A percentile compares a stretch with the other conserved stretches of the same genome.
phyloP scores from a whole-genome alignment of 2,113 vertebrate species.

The Hipposideros armiger region DNA sequence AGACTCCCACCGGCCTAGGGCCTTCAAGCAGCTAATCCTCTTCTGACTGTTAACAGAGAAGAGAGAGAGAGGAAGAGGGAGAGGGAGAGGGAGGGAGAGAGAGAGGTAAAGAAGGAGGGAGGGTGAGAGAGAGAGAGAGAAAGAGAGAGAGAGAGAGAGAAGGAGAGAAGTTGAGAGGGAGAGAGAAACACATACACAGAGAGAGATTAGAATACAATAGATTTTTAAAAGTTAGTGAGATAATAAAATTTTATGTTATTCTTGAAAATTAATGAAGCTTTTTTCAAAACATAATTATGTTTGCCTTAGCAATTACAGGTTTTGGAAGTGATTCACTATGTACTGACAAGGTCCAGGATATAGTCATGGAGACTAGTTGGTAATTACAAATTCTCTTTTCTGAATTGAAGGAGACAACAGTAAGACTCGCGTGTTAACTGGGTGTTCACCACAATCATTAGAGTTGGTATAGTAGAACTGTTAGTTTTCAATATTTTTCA shows the following conservation, averaged over 20 bases:
- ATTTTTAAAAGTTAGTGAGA: not conserved
- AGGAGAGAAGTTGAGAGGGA: no score
- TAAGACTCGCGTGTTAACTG: fast-evolving
- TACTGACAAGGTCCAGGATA: not conserved
- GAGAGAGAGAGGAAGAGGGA: no score
- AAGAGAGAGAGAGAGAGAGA: no score
- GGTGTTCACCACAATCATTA: not conserved
- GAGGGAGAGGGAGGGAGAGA: not conserved
- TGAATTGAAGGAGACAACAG: not conserved
- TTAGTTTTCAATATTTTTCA: not conserved
- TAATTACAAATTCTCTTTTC: not conserved
- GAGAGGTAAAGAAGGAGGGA: no score
- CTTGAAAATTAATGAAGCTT: not conserved
- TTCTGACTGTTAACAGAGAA: not conserved
- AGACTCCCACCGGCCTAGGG: not conserved
- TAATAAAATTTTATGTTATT: not conserved
- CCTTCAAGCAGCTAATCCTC: not conserved
- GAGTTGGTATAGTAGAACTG: fast-evolving
- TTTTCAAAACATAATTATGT: not conserved
- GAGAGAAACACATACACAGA: not conserved
- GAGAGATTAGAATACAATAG: not conserved
- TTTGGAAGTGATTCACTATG: not conserved
- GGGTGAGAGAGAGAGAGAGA: no score
- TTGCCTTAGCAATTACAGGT: not conserved
- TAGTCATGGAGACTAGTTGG: not conserved